phyloP scores from a whole-genome alignment of 2,797 vertebrate species.

The Ceryle rudis region DNA sequence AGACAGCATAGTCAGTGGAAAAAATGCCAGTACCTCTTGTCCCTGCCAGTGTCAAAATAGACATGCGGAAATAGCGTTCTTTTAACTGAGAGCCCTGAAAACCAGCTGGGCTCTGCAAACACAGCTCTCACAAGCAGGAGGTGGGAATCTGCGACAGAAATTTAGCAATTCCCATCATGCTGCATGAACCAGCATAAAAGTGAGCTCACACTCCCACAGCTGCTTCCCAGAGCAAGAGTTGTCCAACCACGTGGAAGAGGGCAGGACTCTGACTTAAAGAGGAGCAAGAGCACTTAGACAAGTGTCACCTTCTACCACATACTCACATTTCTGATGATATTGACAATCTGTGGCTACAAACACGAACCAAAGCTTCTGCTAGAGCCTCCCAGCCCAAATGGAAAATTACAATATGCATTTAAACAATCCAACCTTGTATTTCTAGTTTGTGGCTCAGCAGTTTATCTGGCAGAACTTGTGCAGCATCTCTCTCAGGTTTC shows the following conservation, averaged over 20 bases:
- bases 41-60: neutral
- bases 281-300: neutral
- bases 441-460: neutral
- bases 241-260: fast-evolving
- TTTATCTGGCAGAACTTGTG: neutral
- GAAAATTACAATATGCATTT: neutral
- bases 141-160: neutral
- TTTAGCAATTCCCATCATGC: neutral
- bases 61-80: neutral
- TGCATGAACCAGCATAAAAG: neutral
- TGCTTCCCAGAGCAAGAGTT: neutral
- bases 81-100: neutral
- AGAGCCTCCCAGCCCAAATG: neutral
- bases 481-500: neutral
- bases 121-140: neutral
- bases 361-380: neutral
- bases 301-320: neutral
- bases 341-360: neutral
- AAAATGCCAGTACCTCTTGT: neutral
- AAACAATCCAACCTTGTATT: neutral
- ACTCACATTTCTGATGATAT: neutral
- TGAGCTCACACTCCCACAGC: neutral
- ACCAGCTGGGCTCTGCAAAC: neutral
- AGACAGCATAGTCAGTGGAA: neutral
- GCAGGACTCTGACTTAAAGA: fast-evolving